Evolutionary conservation across 2,888 invertebrate genomes (phyloP).

Genomic region (Drosophila neotestacea): DNA sequence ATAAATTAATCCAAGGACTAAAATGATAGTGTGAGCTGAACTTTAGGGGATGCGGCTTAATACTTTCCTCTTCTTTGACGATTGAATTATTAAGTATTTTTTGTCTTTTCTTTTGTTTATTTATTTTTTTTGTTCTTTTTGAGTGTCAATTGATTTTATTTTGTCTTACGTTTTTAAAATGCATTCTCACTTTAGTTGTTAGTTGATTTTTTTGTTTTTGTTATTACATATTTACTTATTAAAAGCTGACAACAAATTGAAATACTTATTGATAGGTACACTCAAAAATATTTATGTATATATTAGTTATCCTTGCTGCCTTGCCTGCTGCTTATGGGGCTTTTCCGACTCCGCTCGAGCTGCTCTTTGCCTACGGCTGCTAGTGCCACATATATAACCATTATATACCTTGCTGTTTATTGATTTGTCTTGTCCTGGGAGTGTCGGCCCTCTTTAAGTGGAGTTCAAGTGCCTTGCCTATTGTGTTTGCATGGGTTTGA

Average conservation of each 20-base stretch:
- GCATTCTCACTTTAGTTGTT: constrained; percentile 57
- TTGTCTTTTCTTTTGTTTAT: neutral
- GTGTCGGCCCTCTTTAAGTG: constrained; percentile 17
- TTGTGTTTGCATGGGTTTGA: constrained; percentile 13
- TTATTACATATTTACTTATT: constrained; percentile 67
- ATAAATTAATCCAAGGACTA: neutral
- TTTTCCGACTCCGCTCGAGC: constrained; percentile 7
- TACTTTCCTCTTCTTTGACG: constrained; percentile 24
- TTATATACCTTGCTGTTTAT: constrained; percentile 30
- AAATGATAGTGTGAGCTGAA: neutral
- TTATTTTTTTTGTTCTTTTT: constrained; percentile 25
- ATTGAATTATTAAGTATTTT: constrained; percentile 22
- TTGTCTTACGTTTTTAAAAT: constrained; percentile 59
- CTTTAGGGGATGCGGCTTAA: constrained; percentile 16
- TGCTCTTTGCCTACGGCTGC: constrained; percentile 21
- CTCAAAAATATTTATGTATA: constrained; percentile 62
- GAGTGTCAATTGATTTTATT: constrained; percentile 37
- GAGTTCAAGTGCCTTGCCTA: constrained; percentile 33
- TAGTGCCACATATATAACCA: constrained; percentile 11
- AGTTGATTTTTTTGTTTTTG: constrained; percentile 35
- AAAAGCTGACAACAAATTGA: constrained; percentile 80
- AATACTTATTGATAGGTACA: constrained; percentile 76
- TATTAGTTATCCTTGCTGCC: constrained; percentile 31
- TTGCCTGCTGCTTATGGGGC: neutral
- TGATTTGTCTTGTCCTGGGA: constrained; percentile 57